These are phyloP conservation scores for Phalacrocorax carbo DNA, from an alignment of 2,113 vertebrate genomes.

Conservation along the genomic window DNA sequence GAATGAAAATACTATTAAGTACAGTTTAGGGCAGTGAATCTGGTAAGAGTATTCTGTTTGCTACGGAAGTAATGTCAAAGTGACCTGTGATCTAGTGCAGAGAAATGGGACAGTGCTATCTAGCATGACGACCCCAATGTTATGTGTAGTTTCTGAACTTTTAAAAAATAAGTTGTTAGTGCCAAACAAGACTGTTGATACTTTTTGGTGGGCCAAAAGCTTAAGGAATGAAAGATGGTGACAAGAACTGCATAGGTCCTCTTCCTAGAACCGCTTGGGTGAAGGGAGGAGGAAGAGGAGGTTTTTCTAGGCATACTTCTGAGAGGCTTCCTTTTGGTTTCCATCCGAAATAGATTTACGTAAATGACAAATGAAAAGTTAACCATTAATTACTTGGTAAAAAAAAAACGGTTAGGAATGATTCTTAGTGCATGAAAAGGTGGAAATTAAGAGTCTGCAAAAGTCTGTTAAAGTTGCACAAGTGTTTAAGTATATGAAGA, in stretches of 20 bases:
- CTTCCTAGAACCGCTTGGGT: neutral
- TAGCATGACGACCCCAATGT: fast-evolving
- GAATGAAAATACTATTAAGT: neutral
- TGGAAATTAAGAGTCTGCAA: neutral
- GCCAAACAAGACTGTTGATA: neutral
- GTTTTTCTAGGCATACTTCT: fast-evolving
- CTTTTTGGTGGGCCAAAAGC: neutral
- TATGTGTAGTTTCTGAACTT: neutral
- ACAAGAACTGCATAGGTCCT: neutral
- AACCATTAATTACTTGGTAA: neutral
- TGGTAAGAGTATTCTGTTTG: neutral
- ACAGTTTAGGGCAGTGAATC: neutral
- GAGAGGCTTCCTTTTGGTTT: neutral
- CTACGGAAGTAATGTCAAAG: neutral
- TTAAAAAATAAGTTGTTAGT: neutral
- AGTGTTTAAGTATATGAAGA: neutral
- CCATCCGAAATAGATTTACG: neutral
- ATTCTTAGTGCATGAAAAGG: neutral
- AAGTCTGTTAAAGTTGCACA: neutral
- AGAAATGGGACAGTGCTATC: neutral
- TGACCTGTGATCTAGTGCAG: fast-evolving
- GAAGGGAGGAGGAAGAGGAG: neutral
- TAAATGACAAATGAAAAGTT: neutral
- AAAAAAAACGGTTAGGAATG: neutral
- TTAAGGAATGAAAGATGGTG: neutral